A percentile compares a stretch with the other conserved stretches of the same genome.
phyloP scores from a whole-genome alignment of 2,113 vertebrate species.

The Sebastes fasciatus region DNA sequence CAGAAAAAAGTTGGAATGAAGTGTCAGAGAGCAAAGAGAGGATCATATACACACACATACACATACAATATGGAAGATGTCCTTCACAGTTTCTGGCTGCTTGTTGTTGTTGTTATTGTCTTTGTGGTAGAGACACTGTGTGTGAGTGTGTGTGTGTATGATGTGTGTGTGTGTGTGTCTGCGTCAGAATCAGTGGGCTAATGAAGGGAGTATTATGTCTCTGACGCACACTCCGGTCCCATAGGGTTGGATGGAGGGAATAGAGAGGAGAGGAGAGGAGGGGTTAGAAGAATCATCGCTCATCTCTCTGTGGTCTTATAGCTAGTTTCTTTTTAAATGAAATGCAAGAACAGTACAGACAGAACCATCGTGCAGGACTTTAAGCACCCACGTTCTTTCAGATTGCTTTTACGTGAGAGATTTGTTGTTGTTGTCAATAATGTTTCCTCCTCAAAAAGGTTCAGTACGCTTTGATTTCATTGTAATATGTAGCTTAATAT shows the following conservation, averaged over 20 bases:
- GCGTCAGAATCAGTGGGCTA: slow-evolving; percentile 72
- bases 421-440: not conserved
- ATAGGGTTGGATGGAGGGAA: slow-evolving; percentile 60
- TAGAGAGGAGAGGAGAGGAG: slow-evolving; percentile 35
- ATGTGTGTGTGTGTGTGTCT: slow-evolving; percentile 27
- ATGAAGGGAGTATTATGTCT: slow-evolving; percentile 72
- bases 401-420: not conserved
- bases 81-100: slow-evolving; percentile 52
- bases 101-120: slow-evolving; percentile 26
- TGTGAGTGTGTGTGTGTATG: slow-evolving; percentile 25
- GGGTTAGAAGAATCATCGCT: slow-evolving; percentile 31
- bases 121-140: slow-evolving; percentile 51
- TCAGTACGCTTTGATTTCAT: not conserved
- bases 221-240: slow-evolving; percentile 75
- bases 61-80: slow-evolving; percentile 31
- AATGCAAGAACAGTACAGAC: slow-evolving; percentile 8
- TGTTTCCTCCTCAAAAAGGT: not conserved
- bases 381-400: not conserved
- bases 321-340: slow-evolving; percentile 23
- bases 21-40: slow-evolving; percentile 36
- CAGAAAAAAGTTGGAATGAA: slow-evolving; percentile 23
- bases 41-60: slow-evolving; percentile 6
- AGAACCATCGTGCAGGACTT: not conserved
- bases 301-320: slow-evolving; percentile 33
- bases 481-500: not conserved